Evolutionary conservation across 2,797 vertebrate genomes (phyloP).

Genomic region (Poeciliopsis gracilis): DNA sequence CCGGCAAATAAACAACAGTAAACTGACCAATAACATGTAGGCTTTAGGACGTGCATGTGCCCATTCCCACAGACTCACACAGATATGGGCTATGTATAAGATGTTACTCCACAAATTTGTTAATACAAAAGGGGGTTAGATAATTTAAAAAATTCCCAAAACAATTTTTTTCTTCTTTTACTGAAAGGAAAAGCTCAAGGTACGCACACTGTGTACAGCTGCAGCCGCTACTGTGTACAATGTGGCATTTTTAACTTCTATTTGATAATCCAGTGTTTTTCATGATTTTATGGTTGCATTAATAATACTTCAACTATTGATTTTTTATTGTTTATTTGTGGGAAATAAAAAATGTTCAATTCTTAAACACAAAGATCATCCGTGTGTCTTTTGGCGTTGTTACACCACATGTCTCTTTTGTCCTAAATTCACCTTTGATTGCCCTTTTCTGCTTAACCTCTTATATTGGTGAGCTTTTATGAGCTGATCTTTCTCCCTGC

Average conservation of each 20-base stretch:
- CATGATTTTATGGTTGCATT: not conserved
- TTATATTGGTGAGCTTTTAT: not conserved
- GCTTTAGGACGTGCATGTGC: too few relatives aligned
- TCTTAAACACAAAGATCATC: not conserved
- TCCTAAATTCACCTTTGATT: not conserved
- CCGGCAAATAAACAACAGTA: too few relatives aligned
- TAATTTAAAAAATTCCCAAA: too few relatives aligned
- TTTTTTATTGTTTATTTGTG: not conserved
- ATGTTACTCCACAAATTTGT: too few relatives aligned
- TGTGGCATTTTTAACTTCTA: not conserved
- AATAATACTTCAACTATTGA: not conserved
- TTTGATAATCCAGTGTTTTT: not conserved
- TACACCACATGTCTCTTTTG: not conserved
- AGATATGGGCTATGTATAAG: too few relatives aligned
- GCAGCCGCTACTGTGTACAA: too few relatives aligned
- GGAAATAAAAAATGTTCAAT: not conserved
- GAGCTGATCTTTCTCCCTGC: slow-evolving; percentile 11
- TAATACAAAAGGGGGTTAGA: too few relatives aligned
- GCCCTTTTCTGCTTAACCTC: not conserved
- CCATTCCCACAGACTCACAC: too few relatives aligned
- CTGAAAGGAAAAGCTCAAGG: too few relatives aligned
- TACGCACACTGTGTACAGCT: too few relatives aligned
- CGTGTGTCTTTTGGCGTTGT: not conserved
- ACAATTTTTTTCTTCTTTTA: too few relatives aligned
- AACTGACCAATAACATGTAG: too few relatives aligned